Base-by-base conservation (phyloP, 2,797 vertebrate species). In the Toxotes lorentzi region DNA sequence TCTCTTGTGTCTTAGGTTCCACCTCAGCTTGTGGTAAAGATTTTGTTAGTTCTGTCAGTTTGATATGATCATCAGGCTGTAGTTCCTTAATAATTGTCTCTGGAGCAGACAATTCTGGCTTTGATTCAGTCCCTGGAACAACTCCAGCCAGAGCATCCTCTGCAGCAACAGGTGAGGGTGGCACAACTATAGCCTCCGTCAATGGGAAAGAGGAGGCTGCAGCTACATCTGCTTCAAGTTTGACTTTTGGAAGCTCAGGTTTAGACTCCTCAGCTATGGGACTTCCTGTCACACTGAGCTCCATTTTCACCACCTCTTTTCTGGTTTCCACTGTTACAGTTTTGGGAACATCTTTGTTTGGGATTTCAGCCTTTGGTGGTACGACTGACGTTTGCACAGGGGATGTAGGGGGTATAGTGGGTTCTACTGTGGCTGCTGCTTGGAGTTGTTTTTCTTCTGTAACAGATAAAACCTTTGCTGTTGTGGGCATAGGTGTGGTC, bases 1-100 rank as follows among this genome's bases (percentile, higher is more conserved):
- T 56, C 81, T 88, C 73, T 74, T 82, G 64, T 67, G 53, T 77
- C 53, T 67, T 75, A 70, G 45, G 45, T 76, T 79, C 58, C 24
- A 62, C 48, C 11, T 86, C 77, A 65, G 53, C 65, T 78, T 84
- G 47, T 62, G 76, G 70, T 45, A 78, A 81, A 80, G 70, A 38
- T 69, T 77, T 56, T 73, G 76, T 62, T 79, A 51, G 48, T n/a
- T 90, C 75, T 65, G 21, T 76, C 34, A 57, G 48, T 69, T 77
- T 77, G 16, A 51, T 35, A 40, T 71, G 21, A 32, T 74, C 73
- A 64, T 79, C 70, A 76, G 73, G 34, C 19, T 78, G 59, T 75
- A 79, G 57, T 43, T 81, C 85, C 58, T 77, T 50, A 67, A 70
- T 47, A 67, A 74, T 77, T 14, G 7, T 75, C 32, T 84, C 38